Percentiles rank a stretch among this genome's conserved stretches.
Evolutionary conservation across 2,113 vertebrate species (phyloP).

Genomic region (Melanerpes formicivorus): DNA sequence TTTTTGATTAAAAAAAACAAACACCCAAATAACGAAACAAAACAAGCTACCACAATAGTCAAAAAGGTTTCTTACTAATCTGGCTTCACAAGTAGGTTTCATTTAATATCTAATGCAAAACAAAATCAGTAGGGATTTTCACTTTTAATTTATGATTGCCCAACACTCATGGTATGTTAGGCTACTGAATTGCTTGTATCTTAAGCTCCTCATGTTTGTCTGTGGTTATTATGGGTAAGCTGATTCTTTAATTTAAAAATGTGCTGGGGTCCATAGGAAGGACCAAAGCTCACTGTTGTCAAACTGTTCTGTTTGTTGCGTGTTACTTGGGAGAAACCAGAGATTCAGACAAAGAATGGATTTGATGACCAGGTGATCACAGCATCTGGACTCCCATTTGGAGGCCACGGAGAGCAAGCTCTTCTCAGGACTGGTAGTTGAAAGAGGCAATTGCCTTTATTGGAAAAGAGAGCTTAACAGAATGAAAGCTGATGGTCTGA

Average conservation of each 20-base stretch:
- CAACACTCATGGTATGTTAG: background rate
- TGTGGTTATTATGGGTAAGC: background rate
- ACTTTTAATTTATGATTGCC: slow-evolving; percentile 18
- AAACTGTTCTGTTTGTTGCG: background rate
- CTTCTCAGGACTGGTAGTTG: background rate
- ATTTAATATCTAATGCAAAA: slow-evolving; percentile 19
- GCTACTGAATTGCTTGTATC: background rate
- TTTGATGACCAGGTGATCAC: background rate
- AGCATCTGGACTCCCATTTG: background rate
- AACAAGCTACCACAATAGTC: background rate
- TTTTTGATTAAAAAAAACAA: background rate
- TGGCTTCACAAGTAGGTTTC: background rate
- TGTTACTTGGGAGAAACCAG: background rate
- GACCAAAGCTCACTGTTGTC: background rate
- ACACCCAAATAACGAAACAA: background rate
- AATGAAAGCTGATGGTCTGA: background rate
- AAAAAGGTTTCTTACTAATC: slow-evolving; percentile 19
- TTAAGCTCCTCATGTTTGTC: slow-evolving; percentile 1
- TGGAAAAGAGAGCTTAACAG: background rate
- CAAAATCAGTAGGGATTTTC: slow-evolving; percentile 14
- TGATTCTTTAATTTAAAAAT: slow-evolving; percentile 45
- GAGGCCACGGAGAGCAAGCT: background rate
- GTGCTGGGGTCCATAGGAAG: background rate
- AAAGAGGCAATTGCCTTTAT: background rate
- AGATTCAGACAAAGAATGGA: background rate